A percentile compares a stretch with the other conserved stretches of the same genome.
phyloP scores from a whole-genome alignment of 1,140 invertebrate species.

The Apocrypta bakeri region DNA sequence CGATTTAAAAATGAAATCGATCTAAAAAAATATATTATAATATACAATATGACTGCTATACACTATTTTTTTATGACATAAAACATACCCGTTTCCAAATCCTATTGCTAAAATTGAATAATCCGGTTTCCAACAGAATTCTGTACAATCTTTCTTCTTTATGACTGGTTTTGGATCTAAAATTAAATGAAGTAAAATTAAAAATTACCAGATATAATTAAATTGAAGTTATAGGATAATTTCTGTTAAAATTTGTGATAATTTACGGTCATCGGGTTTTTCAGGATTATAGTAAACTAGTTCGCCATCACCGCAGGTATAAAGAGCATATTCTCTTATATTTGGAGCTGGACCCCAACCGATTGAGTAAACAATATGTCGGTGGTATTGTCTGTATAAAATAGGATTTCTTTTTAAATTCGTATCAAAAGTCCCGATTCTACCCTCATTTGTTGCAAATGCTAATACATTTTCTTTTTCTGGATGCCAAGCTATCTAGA shows the following conservation, averaged over 20 bases:
- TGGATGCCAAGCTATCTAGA: constrained; percentile 85
- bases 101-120: constrained; percentile 77
- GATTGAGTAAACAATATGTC: constrained; percentile 66
- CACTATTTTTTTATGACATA: constrained; percentile 22
- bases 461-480: constrained; percentile 82
- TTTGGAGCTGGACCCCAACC: constrained; percentile 70
- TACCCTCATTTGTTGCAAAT: constrained; percentile 84
- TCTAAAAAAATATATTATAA: constrained; percentile 56
- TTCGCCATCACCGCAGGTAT: constrained; percentile 73
- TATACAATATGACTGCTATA: constrained; percentile 30
- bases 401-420: constrained; percentile 62
- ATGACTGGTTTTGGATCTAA: constrained; percentile 59
- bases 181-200: constrained; percentile 49
- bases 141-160: constrained; percentile 70
- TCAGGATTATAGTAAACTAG: constrained; percentile 72
- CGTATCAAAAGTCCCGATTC: constrained; percentile 77
- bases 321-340: constrained; percentile 68
- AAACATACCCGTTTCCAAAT: constrained; percentile 76
- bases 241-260: neutral
- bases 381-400: constrained; percentile 69
- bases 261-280: constrained; percentile 71
- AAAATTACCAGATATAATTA: constrained; percentile 19
- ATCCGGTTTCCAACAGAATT: constrained; percentile 80
- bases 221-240: constrained; percentile 14
- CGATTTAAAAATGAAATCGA: constrained; percentile 63